These are phyloP conservation scores for Petrosia ficiformis DNA, from an alignment of 37 sponge, comb jelly and placozoan genomes.

Conservation along the genomic window DNA sequence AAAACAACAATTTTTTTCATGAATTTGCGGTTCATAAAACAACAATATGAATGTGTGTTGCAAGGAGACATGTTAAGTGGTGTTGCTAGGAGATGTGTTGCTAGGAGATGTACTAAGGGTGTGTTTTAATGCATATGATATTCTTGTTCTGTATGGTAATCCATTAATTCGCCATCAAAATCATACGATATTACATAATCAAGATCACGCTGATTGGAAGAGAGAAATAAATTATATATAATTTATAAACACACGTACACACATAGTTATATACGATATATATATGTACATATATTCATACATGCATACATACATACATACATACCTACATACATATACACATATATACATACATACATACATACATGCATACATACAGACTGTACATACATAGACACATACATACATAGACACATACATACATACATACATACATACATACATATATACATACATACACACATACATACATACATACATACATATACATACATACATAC, in stretches of 20 bases:
- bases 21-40: too few relatives aligned
- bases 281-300: too few relatives aligned
- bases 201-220: conserved; percentile 65
- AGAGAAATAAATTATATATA: too few relatives aligned
- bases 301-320: too few relatives aligned
- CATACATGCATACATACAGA: too few relatives aligned
- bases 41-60: too few relatives aligned
- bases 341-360: too few relatives aligned
- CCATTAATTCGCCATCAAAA: conserved; percentile 85
- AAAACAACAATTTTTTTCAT: too few relatives aligned
- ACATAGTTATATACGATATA: too few relatives aligned
- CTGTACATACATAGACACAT: too few relatives aligned
- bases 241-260: too few relatives aligned
- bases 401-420: conserved; percentile 18
- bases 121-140: conserved; percentile 81
- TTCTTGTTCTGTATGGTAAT: conserved; percentile 46
- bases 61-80: neutral
- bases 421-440: conserved; percentile 31
- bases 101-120: conserved; percentile 38
- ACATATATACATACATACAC: conserved; percentile 25
- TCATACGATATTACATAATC: conserved; percentile 80
- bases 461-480: conserved; percentile 4
- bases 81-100: neutral
- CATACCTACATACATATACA: too few relatives aligned
- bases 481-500: neutral